Evolutionary conservation across 2,888 invertebrate genomes (phyloP).

Genomic region (Phyto melanocephala): DNA sequence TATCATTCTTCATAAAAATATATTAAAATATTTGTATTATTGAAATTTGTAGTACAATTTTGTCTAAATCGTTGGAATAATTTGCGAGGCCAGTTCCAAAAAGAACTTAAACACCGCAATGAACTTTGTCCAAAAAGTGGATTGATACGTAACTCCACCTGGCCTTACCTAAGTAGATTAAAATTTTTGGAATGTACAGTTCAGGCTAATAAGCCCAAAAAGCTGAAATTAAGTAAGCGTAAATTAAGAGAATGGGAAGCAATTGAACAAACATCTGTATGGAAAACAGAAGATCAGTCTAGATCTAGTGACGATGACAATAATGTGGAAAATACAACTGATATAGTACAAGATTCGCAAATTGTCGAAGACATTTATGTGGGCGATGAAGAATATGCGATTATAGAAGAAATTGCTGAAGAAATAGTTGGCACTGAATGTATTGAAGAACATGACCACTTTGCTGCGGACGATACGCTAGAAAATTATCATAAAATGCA

Average conservation of each 20-base stretch:
- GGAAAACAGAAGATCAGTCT: constrained; percentile 60
- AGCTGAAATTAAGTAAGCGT: constrained; percentile 42
- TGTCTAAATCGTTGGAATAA: constrained; percentile 75
- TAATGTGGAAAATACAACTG: constrained; percentile 12
- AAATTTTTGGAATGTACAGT: constrained; percentile 67
- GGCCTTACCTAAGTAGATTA: constrained; percentile 72
- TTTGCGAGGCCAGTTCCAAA: constrained; percentile 72
- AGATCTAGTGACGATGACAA: constrained; percentile 55
- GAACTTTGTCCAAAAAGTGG: constrained; percentile 67
- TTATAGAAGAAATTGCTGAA: constrained; percentile 61
- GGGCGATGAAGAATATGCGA: constrained; percentile 24
- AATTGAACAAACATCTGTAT: constrained; percentile 28
- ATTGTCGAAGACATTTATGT: constrained; percentile 55
- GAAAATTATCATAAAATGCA: constrained; percentile 67
- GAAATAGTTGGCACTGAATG: constrained; percentile 52
- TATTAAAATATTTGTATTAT: too few species aligned
- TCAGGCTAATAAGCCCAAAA: constrained; percentile 55
- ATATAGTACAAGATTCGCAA: not conserved
- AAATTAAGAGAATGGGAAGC: constrained; percentile 24
- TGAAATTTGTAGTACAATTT: constrained; percentile 69
- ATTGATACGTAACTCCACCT: constrained; percentile 69
- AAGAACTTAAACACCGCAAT: constrained; percentile 69
- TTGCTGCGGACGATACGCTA: constrained; percentile 15
- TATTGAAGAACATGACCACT: constrained; percentile 3
- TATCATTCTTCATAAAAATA: too few species aligned